Conservation (phyloP, 2,888 invertebrate species). For the Andrena haemorrhoa region DNA sequence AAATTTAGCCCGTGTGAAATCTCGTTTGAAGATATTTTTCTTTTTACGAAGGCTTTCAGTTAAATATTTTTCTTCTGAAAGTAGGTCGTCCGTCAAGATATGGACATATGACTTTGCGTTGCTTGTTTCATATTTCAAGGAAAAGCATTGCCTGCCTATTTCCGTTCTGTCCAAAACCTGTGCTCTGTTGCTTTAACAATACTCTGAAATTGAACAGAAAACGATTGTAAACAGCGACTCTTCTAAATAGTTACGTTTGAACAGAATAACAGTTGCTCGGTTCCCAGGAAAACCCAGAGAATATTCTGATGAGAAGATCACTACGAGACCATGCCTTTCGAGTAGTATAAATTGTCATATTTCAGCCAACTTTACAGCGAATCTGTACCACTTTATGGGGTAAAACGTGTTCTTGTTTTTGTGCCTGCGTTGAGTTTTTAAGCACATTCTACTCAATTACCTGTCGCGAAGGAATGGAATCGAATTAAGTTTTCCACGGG, state of each 20-base stretch:
- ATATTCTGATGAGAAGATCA: not conserved
- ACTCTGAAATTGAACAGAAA: not conserved
- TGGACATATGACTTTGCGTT: conserved; percentile 20
- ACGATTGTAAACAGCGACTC: not conserved
- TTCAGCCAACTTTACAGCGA: no score
- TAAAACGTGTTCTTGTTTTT: not conserved
- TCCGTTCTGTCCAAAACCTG: conserved; percentile 10
- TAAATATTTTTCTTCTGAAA: conserved; percentile 31
- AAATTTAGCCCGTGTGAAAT: not conserved
- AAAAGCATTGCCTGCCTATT: not conserved
- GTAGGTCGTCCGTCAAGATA: conserved; percentile 53
- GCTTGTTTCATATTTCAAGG: not conserved
- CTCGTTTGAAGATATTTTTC: not conserved
- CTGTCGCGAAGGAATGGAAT: not conserved
- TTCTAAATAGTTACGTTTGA: not conserved
- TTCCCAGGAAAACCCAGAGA: not conserved
- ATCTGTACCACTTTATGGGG: not conserved
- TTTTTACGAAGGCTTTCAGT: conserved; percentile 4
- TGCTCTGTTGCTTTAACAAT: not conserved
- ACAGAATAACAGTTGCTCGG: not conserved
- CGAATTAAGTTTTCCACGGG: not conserved
- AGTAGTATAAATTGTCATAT: not conserved
- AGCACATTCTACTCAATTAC: conserved; percentile 18
- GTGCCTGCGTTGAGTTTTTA: no score
- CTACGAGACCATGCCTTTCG: not conserved